phyloP scores from a whole-genome alignment of 2,888 invertebrate species.

The Hirtodrosophila duncani region DNA sequence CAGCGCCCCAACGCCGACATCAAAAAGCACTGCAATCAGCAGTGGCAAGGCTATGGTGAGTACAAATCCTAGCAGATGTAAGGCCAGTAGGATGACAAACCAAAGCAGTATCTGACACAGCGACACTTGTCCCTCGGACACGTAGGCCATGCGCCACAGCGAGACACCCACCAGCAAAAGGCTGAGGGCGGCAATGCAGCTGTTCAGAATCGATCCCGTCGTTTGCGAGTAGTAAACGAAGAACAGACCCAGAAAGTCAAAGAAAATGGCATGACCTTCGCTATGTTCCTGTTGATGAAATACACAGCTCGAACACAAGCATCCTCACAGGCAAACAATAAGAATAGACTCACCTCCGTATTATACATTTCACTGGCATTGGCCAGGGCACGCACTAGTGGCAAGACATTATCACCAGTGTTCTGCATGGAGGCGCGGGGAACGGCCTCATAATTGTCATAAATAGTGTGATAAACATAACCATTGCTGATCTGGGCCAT shows the following conservation, averaged over 20 bases:
- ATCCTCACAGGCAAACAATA: neutral
- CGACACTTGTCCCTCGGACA: slow-evolving; percentile 57
- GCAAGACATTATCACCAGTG: slow-evolving; percentile 85
- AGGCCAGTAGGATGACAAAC: slow-evolving; percentile 57
- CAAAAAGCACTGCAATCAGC: slow-evolving; percentile 75
- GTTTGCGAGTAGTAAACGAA: slow-evolving; percentile 82
- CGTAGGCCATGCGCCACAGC: slow-evolving; percentile 62
- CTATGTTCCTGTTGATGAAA: slow-evolving; percentile 76
- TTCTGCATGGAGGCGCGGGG: slow-evolving; percentile 84
- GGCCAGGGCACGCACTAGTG: slow-evolving; percentile 79
- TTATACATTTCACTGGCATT: slow-evolving; percentile 76
- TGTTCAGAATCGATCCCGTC: slow-evolving; percentile 76
- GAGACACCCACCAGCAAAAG: slow-evolving; percentile 70
- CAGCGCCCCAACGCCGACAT: slow-evolving; percentile 78
- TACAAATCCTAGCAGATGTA: slow-evolving; percentile 70
- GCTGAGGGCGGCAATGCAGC: slow-evolving; percentile 72
- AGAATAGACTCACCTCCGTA: slow-evolving; percentile 53
- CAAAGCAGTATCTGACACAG: slow-evolving; percentile 48
- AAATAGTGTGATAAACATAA: slow-evolving; percentile 87
- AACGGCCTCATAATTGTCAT: slow-evolving; percentile 82
- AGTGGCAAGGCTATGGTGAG: slow-evolving; percentile 71
- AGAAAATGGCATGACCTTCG: slow-evolving; percentile 82
- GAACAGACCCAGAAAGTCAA: slow-evolving; percentile 84
- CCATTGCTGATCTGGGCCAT: slow-evolving; percentile 87
- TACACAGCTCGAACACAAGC: no score